Evolutionary conservation across 2,113 vertebrate species (phyloP).

Genomic region (Sinocyclocheilus rhinocerous): DNA sequence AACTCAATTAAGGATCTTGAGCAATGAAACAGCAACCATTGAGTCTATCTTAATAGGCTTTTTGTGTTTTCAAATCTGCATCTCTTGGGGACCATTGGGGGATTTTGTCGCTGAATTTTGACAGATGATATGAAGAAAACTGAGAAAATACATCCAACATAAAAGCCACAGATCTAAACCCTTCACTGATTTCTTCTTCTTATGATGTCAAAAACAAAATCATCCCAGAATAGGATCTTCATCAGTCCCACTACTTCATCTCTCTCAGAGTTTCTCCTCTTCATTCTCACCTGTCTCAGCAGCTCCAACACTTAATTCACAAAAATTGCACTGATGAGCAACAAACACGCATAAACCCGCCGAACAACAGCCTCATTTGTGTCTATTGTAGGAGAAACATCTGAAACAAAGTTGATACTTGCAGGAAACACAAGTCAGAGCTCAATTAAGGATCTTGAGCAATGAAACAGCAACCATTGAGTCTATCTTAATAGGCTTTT

Average conservation of each 20-base stretch:
- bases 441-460: neutral
- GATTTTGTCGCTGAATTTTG: slow-evolving; percentile 2
- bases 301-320: slow-evolving; percentile 12
- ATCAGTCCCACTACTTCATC: neutral
- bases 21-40: neutral
- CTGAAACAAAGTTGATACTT: neutral
- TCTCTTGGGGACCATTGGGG: neutral
- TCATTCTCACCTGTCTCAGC: slow-evolving; percentile 7
- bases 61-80: neutral
- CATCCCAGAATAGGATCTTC: neutral
- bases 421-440: neutral
- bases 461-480: neutral
- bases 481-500: neutral
- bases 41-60: neutral
- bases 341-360: slow-evolving; percentile 13
- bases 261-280: neutral
- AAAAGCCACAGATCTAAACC: slow-evolving; percentile 4
- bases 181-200: neutral
- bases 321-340: neutral
- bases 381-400: neutral
- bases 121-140: neutral
- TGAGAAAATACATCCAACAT: neutral
- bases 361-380: neutral
- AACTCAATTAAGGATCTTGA: neutral
- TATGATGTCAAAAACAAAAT: slow-evolving; percentile 2